Base-by-base conservation (phyloP, 1,140 invertebrate species). In the Homarus americanus region DNA sequence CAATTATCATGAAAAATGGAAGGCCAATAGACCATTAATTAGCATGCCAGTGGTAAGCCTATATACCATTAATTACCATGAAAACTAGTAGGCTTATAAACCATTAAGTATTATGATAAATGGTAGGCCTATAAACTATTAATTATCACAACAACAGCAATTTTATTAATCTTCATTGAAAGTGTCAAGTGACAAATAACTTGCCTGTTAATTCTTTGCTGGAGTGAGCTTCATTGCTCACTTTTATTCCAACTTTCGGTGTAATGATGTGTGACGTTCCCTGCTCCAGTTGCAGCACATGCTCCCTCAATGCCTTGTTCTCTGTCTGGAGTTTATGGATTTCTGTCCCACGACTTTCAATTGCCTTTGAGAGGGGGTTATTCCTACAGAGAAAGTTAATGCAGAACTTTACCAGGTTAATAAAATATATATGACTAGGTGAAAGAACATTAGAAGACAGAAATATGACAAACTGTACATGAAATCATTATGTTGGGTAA, bases 321-420 rank as follows among this genome's bases (percentile, higher is more conserved):
- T 98, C 97, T 76, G 96, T 96, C 92, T 96, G 95, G 10, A 97
- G 93, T 49, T 96, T 96, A 91, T 96, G 95, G 32, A 97, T 94
- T 92, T 97, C 96, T 82, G 96, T 95, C 93, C 96, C 95, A 7
- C 96, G 94, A 85, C 96, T 94, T 92, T 96, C 94, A 91, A 96
- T 95, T 0, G 96, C 97, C 80, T 96, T 94, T 0, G 96, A 94
- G 1, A 97, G 95, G 0, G 98, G 98, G 95, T 98, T 98, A 96
- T 96, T 73, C 94, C 95, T 97, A 96, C 75, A 97, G 1, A 32
- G 75, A 41, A 78, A n/a, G 28, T 49, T 32, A 49, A 44, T 73
- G 9, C n/a, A n/a, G n/a, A n/a, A n/a, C n/a, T 49, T 10, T 10
- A 53, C 7, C 4, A 83, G 2, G 20, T 83, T 36, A 10, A 66